Base-by-base conservation (phyloP, 2,888 invertebrate species). In the Venustoraphidia nigricollis region DNA sequence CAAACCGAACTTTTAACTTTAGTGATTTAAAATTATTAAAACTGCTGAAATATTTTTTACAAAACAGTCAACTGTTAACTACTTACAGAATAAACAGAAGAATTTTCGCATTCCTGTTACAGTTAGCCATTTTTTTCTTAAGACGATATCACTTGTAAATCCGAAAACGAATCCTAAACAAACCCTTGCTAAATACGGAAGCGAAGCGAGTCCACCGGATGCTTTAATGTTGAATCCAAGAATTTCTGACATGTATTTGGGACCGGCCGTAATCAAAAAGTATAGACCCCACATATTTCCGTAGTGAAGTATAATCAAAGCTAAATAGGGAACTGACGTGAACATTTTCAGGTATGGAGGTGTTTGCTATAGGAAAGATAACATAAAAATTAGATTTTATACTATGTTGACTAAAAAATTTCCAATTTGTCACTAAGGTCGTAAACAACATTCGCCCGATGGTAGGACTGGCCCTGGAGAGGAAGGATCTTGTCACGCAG, bases 261-360 rank as follows among this genome's bases (percentile, higher is more conserved):
- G 85, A 41, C 84, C 83, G 37, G 81, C 80, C 1, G 83, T 85
- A 66, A 85, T 75, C 44, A 84, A 73, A 60, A 86, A 83, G 63
- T 81, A 83, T 34, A 86, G 62, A 2, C 86, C 81, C 78, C 85
- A 86, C 50, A 83, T 66, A 58, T 82, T 86, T 38, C 86, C 86
- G 57, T 80, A 85, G 57, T 86, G 86, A 27, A 83, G 67, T 2
- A 80, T 56, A 9, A 72, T 56, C 58, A 86, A 69, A 0, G 81
- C 76, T 64, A 80, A 68, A 62, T 85, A 84, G 11, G 84, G 84
- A 43, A 82, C 53, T 0, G 84, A 85, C 1, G 72, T 62, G 11
- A 76, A 52, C 37, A 86, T 77, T 35, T 68, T 66, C 56, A 66
- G 71, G 55, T 82, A 72, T 2, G 86, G 86, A 1, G 82, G 82